Percentiles rank a stretch among this genome's conserved stretches.
Conservation (phyloP, 2,113 vertebrate species). For the Dasyprocta punctata region DNA sequence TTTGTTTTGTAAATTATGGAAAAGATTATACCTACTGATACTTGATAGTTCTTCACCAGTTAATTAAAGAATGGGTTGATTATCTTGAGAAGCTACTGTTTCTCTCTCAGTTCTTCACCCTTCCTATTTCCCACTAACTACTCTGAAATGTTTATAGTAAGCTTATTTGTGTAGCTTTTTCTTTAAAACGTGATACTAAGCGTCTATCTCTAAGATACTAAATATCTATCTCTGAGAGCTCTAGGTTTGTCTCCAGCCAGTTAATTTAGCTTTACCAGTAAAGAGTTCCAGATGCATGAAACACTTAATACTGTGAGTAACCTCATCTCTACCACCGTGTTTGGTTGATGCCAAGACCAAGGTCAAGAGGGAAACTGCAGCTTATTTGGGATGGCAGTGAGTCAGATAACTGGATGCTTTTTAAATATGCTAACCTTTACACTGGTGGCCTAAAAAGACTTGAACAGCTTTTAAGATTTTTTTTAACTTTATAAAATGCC, state of each 20-base stretch:
- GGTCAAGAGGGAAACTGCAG: not conserved
- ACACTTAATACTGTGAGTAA: not conserved
- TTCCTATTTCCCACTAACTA: not conserved
- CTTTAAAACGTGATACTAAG: conserved; percentile 5
- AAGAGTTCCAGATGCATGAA: conserved; percentile 55
- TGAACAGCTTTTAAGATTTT: not conserved
- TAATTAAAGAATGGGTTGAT: not conserved
- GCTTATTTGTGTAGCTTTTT: conserved; percentile 13
- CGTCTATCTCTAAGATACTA: not conserved
- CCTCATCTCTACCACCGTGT: not conserved
- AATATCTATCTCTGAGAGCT: not conserved
- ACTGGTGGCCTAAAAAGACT: not conserved
- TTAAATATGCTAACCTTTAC: not conserved
- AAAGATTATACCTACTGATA: not conserved
- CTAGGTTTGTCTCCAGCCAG: conserved; percentile 31
- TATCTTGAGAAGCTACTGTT: not conserved
- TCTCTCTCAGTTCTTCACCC: not conserved
- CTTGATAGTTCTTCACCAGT: conserved; percentile 17
- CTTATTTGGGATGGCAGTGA: not conserved
- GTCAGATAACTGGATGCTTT: not conserved
- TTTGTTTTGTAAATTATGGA: conserved; percentile 12
- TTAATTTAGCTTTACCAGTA: conserved; percentile 46
- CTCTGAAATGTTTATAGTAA: conserved; percentile 12
- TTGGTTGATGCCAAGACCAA: not conserved
- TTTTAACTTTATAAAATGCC: conserved; percentile 44